Evolutionary conservation across 2,797 vertebrate species (phyloP).

Genomic region (Sebastes vulpes): DNA sequence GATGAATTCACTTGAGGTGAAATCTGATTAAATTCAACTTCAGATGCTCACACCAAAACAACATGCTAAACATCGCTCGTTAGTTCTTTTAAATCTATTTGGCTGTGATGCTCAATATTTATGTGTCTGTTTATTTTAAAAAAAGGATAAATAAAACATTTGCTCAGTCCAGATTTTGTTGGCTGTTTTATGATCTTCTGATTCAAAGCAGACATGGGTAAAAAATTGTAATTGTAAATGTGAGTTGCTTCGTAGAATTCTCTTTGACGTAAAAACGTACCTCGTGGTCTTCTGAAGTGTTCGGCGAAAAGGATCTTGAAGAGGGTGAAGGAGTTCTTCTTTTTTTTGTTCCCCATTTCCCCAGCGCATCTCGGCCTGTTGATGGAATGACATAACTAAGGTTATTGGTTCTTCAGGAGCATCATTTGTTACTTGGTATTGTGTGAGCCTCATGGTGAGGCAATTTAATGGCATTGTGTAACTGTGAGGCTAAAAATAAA

Average conservation of each 20-base stretch:
- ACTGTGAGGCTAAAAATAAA: conserved; percentile 41
- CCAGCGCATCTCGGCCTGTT: not conserved
- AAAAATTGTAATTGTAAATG: not conserved
- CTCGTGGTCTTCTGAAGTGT: not conserved
- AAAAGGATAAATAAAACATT: conserved; percentile 5
- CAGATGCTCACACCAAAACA: conserved; percentile 1
- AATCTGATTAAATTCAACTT: conserved; percentile 30
- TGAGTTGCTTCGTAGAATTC: not conserved
- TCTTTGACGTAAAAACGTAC: not conserved
- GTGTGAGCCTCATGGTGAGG: not conserved
- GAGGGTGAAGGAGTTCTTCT: not conserved
- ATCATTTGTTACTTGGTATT: conserved; percentile 43
- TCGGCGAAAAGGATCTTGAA: not conserved
- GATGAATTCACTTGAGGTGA: conserved; percentile 36
- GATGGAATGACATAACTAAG: conserved; percentile 8
- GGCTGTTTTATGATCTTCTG: not conserved
- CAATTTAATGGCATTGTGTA: conserved; percentile 43
- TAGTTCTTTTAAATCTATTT: conserved; percentile 7
- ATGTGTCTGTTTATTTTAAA: not conserved
- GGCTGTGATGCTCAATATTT: not conserved
- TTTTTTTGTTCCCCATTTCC: not conserved
- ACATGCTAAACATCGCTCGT: not conserved
- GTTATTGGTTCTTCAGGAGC: conserved; percentile 46
- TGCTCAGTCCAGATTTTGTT: not conserved
- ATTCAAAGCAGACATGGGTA: conserved; percentile 6